Evolutionary conservation across 2,113 vertebrate species (phyloP).

Genomic region (Xiphophorus maculatus): DNA sequence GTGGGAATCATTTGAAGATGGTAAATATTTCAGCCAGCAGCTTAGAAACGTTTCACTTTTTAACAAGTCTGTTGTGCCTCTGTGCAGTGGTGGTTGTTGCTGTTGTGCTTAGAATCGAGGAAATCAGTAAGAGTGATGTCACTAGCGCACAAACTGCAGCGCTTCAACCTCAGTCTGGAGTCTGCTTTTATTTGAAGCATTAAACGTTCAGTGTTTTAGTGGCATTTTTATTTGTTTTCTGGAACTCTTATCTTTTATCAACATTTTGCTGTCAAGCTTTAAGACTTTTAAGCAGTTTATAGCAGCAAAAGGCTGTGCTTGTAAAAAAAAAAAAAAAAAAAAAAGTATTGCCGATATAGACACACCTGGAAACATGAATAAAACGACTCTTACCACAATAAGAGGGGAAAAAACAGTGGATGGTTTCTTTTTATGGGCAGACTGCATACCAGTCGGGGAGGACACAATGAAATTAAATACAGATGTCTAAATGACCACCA

Average conservation of each 20-base stretch:
- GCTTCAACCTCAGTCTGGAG: conserved; percentile 31
- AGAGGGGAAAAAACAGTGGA: conserved; percentile 27
- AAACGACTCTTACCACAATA: conserved; percentile 3
- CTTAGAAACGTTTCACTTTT: conserved; percentile 56
- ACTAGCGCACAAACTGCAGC: conserved; percentile 14
- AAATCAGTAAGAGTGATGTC: conserved; percentile 30
- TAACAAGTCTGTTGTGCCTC: conserved; percentile 29
- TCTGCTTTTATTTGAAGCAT: conserved; percentile 35
- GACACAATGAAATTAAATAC: conserved; percentile 7
- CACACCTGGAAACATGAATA: conserved; percentile 19
- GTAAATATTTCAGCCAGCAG: conserved; percentile 66
- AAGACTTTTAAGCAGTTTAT: conserved; percentile 5
- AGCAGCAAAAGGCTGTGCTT: background rate
- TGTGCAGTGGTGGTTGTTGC: conserved; percentile 3
- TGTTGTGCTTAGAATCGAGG: conserved; percentile 11
- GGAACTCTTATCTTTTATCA: conserved; percentile 26
- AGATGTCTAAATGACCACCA: background rate
- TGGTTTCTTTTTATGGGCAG: conserved; percentile 12
- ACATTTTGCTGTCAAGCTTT: conserved; percentile 16
- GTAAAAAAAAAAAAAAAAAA: background rate
- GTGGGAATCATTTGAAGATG: conserved; percentile 52
- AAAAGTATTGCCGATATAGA: conserved; percentile 11
- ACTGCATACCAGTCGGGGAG: conserved; percentile 14
- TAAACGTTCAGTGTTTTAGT: conserved; percentile 8
- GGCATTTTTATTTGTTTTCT: conserved; percentile 28